Evolutionary conservation across 1,140 invertebrate genomes (phyloP), one percentile per base, ranked within the genome.

Genomic region (Cydia splendana): DNA sequence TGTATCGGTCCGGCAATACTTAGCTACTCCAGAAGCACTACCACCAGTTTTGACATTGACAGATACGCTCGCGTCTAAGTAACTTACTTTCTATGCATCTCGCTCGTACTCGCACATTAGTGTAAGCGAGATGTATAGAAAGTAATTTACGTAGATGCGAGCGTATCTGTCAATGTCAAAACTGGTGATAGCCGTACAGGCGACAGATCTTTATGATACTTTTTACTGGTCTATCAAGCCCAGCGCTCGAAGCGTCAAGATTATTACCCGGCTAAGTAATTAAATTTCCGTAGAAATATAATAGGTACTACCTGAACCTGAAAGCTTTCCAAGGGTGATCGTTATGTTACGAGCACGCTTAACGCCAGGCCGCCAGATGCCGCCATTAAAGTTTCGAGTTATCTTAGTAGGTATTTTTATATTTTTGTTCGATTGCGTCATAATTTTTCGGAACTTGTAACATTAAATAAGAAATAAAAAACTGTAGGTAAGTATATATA

Each of bases 261-360:
- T 57, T 20, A 57, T 18, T 57, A 57, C 15, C 5, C n/a, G 13
- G 45, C 10, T 69, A 69, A 69, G 67, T 71, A 71, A 71, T 71
- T 71, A 71, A 71, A 71, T 71, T 71, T 42, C 34, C 38, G 9
- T 10, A 38, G 65, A 71, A 71, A 71, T 24, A 71, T 71, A 71
- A 71, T 45, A 69, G 34, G 34, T 71, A 71, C 38, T 71, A 71
- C 38, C 38, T 71, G n/a, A n/a, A 71, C 67, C 67, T 71, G 67
- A 71, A 71, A 71, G 67, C 67, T 71, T 71, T 71, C 9, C 67
- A 45, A 42, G 38, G 67, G 67, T 71, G 67, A 71, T 71, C 24
- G 34, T 42, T 42, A 71, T 71, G 24, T 15, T 42, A 45, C n/a
- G 34, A 24, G 34, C n/a, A 38, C 34, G 65, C 65, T 69, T 69